Evolutionary conservation across 2,113 vertebrate species (phyloP), one percentile per base, ranked within the genome.

Genomic region (Diphyllodes magnificus): DNA sequence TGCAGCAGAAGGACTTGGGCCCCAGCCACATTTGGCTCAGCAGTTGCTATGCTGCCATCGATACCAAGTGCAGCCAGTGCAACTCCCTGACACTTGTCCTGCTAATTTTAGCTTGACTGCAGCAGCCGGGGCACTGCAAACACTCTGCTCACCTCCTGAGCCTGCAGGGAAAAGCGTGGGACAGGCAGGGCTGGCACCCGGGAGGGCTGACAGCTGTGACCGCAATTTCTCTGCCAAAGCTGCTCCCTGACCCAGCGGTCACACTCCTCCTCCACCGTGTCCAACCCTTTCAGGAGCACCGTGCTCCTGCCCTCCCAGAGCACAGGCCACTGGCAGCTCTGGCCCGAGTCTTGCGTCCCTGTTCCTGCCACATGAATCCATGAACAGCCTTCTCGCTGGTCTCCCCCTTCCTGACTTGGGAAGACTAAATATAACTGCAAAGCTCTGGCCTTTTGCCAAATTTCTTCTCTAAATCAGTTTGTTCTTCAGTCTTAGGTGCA

Each of bases 301-400:
- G 1, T 9, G 61, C 50, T 65, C 44, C 81, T 51, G 39, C 31
- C 68, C 65, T 14, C 15, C 3, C 59, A 5, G 8, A 42, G 9
- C 24, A 14, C 6, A 0, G 0, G 30, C 30, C 31, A 14, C 8
- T 28, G 28, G n/a, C 28, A 59, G 25, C 64, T 60, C 39, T 45
- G 28, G 21, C n/a, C 10, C 5, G 2, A 2, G 2, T 19, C 44
- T 40, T 21, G 7, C 0, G 0, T 17, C 39, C 20, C 49, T n/a
- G 22, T 28, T 45, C 19, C 23, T 0, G 9, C 4, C 45, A 39
- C 3, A 4, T 1, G 4, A 39, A 25, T 12, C n/a, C 45, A 25
- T 0, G 0, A 42, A 21, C 15, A 35, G 12, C 3, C 21, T 13
- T 60, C 45, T 14, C 54, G 20, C n/a, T 61, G 45, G 12, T 40